A percentile compares a stretch with the other conserved stretches of the same genome.
phyloP scores from a whole-genome alignment of 2,797 vertebrate species.

The Nasua narica region DNA sequence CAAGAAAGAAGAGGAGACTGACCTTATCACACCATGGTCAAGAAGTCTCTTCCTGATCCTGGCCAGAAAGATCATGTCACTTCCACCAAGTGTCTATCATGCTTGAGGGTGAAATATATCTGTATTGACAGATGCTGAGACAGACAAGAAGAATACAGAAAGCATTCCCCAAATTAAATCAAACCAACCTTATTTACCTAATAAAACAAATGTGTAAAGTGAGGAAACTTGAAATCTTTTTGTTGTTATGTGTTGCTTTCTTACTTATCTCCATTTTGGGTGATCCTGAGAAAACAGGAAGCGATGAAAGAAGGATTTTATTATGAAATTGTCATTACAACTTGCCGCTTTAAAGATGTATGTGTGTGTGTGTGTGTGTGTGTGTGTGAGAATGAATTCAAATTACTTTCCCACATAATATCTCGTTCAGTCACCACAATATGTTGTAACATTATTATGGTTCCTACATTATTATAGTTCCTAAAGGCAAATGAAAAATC shows the following conservation, averaged over 20 bases:
- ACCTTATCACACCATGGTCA: neutral
- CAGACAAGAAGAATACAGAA: neutral
- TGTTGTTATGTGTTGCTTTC: neutral
- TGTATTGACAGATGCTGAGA: neutral
- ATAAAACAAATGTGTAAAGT: neutral
- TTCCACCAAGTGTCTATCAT: neutral
- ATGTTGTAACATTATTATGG: neutral
- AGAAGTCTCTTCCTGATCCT: neutral
- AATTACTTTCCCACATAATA: neutral
- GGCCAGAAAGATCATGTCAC: neutral
- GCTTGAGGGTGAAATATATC: neutral
- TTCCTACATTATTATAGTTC: neutral
- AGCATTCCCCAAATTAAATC: neutral
- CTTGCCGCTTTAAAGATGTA: neutral
- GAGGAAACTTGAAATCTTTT: constrained; percentile 12
- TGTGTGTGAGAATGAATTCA: neutral
- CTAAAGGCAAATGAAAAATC: constrained; percentile 25
- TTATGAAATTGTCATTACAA: constrained; percentile 1
- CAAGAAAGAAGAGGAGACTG: neutral
- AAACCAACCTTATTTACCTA: neutral
- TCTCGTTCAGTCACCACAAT: neutral
- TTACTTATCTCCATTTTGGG: neutral
- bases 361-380: neutral
- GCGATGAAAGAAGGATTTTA: neutral
- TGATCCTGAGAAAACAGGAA: constrained; percentile 50